Evolutionary conservation across 2,113 vertebrate species (phyloP).

Genomic region (Neodon shergylaensis): DNA sequence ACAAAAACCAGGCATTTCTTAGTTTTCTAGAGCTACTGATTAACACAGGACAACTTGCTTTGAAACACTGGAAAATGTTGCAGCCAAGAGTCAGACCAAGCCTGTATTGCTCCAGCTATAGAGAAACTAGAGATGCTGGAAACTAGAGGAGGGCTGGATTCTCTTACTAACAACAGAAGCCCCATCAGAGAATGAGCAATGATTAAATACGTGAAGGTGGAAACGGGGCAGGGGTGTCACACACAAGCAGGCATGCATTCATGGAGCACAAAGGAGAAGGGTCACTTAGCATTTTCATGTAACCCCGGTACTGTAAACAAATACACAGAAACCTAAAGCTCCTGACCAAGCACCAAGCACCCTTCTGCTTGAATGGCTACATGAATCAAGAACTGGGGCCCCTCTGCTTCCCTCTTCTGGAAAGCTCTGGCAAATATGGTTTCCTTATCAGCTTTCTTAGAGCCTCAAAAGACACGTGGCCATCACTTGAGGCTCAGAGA

Average conservation of each 20-base stretch:
- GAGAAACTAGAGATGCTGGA: neutral
- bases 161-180: neutral
- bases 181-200: neutral
- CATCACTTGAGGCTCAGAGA: neutral
- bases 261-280: neutral
- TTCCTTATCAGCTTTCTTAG: neutral
- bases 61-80: slow-evolving; percentile 28
- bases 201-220: neutral
- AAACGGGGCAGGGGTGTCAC: neutral
- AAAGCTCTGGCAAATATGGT: neutral
- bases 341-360: neutral
- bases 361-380: neutral
- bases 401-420: neutral
- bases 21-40: neutral
- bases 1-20: neutral
- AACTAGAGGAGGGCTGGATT: neutral
- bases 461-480: no score
- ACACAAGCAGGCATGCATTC: accelerated
- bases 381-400: neutral
- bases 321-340: neutral
- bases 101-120: neutral
- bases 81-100: neutral
- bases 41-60: slow-evolving; percentile 18
- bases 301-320: neutral
- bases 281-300: neutral